Evolutionary conservation across 1,140 invertebrate genomes (phyloP), one percentile per base, ranked within the genome.

Genomic region (Aphis gossypii): DNA sequence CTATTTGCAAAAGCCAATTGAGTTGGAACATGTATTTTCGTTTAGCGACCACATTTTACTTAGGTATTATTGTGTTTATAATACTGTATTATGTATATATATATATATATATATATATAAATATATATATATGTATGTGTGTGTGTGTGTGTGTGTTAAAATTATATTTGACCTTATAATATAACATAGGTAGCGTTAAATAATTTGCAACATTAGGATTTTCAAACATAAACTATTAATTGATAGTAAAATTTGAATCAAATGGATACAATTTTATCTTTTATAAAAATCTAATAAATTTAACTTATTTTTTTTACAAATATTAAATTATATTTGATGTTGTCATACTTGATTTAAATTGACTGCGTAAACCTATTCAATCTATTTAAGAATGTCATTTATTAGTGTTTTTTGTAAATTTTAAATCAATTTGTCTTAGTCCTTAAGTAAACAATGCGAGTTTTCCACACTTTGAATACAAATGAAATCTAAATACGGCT

Each of bases 1-100:
- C 48, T 54, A 89, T 89, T 41, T 89, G n/a, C 18, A 20, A 38
- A 89, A 89, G 20, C 51, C 87, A 38, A 89, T 89, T 35, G 35
- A n/a, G 44, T 87, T 23, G n/a, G 48, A 54, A 89, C 48, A 54
- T 23, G 48, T 25, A 56, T 89, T 54, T 38, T 56, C 87, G 87
- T 89, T 89, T 54, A 51, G 48, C 8, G n/a, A 23, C 44, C 14
- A 38, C 38, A 23, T 83, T 83, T 76, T 25, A 41, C 38, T 41
- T 84, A 41, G 21, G 2, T 41, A 38, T 84, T 25, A 84, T 41
- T n/a, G 30, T n/a, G 14, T 76, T 18, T 76, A 76, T n/a, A 76
- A 41, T 41, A 41, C 2, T 41, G 38, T 41, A 41, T 41, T 2
- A 41, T 41, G 38, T 41, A 41, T 41, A 41, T 41, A 41, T 46